Evolutionary conservation across 2,888 invertebrate species (phyloP).

Genomic region (Drosophila kambysellisi): DNA sequence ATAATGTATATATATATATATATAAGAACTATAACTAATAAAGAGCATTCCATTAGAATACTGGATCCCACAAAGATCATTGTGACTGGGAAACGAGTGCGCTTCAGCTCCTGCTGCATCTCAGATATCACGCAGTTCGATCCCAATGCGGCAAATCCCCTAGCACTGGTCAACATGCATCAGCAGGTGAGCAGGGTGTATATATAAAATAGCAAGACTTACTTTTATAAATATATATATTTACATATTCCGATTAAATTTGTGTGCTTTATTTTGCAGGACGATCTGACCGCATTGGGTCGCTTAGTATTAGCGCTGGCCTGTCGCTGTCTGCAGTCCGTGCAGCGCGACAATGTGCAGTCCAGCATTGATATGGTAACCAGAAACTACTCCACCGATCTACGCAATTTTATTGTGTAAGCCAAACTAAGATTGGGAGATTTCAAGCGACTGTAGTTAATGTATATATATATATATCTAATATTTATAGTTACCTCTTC

Average conservation of each 20-base stretch:
- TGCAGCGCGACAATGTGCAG: slow-evolving; percentile 94
- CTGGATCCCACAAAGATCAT: slow-evolving; percentile 97
- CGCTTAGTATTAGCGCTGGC: slow-evolving; percentile 96
- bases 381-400: slow-evolving; percentile 96
- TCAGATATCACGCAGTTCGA: slow-evolving; percentile 93
- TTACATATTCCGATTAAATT: neutral
- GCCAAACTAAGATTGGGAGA: slow-evolving; percentile 55
- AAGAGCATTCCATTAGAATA: slow-evolving; percentile 86
- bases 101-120: slow-evolving; percentile 92
- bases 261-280: slow-evolving; percentile 84
- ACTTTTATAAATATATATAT: neutral
- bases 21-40: neutral
- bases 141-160: slow-evolving; percentile 88
- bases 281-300: slow-evolving; percentile 96
- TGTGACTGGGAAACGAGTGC: slow-evolving; percentile 91
- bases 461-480: neutral
- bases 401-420: slow-evolving; percentile 97
- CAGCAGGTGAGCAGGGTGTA: slow-evolving; percentile 85
- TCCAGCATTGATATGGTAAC: slow-evolving; percentile 95
- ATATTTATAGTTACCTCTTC: slow-evolving; percentile 89
- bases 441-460: neutral
- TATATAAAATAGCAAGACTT: neutral
- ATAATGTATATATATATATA: neutral
- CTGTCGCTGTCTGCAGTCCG: slow-evolving; percentile 95
- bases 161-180: slow-evolving; percentile 89